Evolutionary conservation across 1,140 invertebrate genomes (phyloP), one percentile per base, ranked within the genome.

Genomic region (Euwallacea similis): DNA sequence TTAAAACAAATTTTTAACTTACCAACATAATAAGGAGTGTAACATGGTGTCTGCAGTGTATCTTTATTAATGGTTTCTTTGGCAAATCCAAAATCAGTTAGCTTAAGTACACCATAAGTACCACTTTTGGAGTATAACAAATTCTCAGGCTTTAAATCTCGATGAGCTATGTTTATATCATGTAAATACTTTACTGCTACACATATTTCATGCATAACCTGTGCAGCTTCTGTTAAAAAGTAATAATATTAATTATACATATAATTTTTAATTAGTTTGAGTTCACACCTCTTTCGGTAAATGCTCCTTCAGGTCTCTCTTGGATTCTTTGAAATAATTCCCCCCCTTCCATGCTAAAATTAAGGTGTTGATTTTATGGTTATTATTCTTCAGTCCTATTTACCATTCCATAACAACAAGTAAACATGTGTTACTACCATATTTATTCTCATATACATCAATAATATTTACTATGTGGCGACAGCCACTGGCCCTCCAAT

Each of bases 1-100:
- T 33, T 2, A 33, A 33, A 33, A 33, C 21, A 33, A 33, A 33
- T 33, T 33, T 9, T 53, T 73, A 43, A 83, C 88, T 85, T 83
- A 91, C 90, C 94, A 77, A 98, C 97, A 86, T 99, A 99, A 81
- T 98, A 98, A 3, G 97, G 97, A 9, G 97, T 99, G 79, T 98
- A 99, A 82, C 97, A 99, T 2, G 97, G 97, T 0, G 97, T 99
- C 83, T 97, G 95, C 70, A 99, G 83, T 0, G 93, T 92, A 72
- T 93, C 91, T 71, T 91, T 90, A n/a, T 87, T 86, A 69, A 90
- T 84, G 0, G 92, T 96, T 84, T 98, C 94, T 83, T 99, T 99
- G n/a, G 98, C 98, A 87, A 99, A 99, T n/a, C 98, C 98, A 85
- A 99, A 99, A 84, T 99, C 98, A 46, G 97, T 99, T 73, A 99